These are phyloP conservation scores for Mycetomoellerius zeteki DNA, from an alignment of 1,140 invertebrate species.

Conservation along the genomic window DNA sequence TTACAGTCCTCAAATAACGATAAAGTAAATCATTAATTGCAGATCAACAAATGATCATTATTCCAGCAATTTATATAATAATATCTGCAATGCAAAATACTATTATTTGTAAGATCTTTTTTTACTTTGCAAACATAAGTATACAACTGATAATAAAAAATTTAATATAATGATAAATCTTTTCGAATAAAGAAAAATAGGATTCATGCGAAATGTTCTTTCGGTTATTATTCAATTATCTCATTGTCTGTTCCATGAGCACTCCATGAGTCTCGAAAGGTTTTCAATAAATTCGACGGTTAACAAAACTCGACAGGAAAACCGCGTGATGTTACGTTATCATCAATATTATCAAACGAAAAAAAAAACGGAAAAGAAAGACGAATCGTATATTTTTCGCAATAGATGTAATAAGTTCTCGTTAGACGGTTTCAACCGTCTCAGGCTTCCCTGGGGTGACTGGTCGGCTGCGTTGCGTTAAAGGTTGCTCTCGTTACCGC, in stretches of 20 bases:
- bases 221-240: slow-evolving; percentile 18
- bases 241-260: neutral
- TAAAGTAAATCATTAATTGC: neutral
- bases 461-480: neutral
- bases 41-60: neutral
- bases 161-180: neutral
- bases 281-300: neutral
- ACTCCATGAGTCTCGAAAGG: neutral
- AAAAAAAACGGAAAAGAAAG: neutral
- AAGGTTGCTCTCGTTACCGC: slow-evolving; percentile 35
- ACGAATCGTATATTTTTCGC: neutral
- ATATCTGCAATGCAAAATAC: neutral
- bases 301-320: neutral
- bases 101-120: neutral
- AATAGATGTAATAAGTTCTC: slow-evolving; percentile 31
- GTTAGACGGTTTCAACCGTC: slow-evolving; percentile 6
- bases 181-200: neutral
- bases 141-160: slow-evolving; percentile 14
- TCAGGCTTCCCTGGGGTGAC: neutral
- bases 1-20: neutral
- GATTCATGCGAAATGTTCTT: neutral
- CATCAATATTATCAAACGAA: slow-evolving; percentile 15
- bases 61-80: neutral
- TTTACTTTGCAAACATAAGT: neutral
- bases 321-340: neutral